These are phyloP conservation scores for Aphelocoma californica DNA, from an alignment of 2,797 vertebrate genomes.

Conservation along the genomic window DNA sequence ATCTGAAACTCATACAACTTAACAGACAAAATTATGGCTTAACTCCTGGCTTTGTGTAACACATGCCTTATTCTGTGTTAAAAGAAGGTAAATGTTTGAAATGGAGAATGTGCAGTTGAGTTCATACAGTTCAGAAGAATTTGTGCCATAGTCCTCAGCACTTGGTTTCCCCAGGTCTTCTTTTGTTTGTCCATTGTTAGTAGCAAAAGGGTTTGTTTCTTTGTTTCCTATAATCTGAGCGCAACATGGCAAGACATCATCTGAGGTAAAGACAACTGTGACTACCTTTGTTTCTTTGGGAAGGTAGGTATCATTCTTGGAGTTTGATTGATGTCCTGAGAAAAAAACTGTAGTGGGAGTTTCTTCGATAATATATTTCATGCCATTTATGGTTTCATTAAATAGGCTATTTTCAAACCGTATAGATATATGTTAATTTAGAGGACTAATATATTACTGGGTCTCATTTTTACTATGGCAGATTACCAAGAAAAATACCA, in stretches of 20 bases:
- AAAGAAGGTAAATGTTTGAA: neutral
- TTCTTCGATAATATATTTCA: neutral
- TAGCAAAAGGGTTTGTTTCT: neutral
- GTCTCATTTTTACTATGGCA: constrained; percentile 49
- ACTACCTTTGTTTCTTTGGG: neutral
- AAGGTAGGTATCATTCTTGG: neutral
- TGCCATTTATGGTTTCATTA: neutral
- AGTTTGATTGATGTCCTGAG: neutral
- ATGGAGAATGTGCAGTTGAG: neutral
- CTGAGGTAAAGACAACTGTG: neutral
- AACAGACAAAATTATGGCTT: neutral
- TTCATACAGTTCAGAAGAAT: neutral
- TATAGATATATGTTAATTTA: neutral
- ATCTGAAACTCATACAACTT: neutral
- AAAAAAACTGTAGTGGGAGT: neutral
- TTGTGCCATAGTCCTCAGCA: neutral
- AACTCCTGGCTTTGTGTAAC: neutral
- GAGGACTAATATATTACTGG: neutral
- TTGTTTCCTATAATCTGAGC: neutral
- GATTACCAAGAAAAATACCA: constrained; percentile 97
- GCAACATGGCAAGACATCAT: neutral
- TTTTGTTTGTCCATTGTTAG: neutral
- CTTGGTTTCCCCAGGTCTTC: neutral
- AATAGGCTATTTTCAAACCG: neutral
- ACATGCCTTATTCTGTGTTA: neutral